Conservation (phyloP, 1,140 invertebrate species). For the Drosophila tristis region DNA sequence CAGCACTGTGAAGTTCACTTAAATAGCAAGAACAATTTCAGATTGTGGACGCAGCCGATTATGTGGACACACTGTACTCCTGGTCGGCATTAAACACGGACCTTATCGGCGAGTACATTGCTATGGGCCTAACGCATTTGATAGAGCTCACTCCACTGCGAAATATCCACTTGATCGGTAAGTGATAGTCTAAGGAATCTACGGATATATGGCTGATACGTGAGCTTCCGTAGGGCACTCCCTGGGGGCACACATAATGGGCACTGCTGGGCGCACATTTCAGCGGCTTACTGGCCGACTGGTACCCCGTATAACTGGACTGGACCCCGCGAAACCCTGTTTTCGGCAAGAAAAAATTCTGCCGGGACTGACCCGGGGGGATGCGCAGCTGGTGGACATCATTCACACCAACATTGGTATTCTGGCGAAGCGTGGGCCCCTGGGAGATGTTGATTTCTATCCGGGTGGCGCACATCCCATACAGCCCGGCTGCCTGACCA, state of each 20-base stretch:
- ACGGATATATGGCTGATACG: neutral
- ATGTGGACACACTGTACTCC: conserved; percentile 78
- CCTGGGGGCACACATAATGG: conserved; percentile 86
- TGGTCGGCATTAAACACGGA: conserved; percentile 82
- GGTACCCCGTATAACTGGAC: conserved; percentile 86
- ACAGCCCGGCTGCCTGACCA: conserved; percentile 85
- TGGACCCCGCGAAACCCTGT: conserved; percentile 90
- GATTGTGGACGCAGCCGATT: conserved; percentile 74
- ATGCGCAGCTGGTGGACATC: conserved; percentile 88
- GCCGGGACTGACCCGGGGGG: conserved; percentile 85
- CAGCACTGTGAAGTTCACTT: too few relatives aligned
- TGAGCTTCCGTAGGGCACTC: conserved; percentile 57
- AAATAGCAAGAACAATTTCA: conserved; percentile 1
- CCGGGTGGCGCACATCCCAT: conserved; percentile 84
- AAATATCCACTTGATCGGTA: conserved; percentile 79
- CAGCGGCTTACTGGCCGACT: conserved; percentile 65
- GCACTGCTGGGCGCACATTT: conserved; percentile 84
- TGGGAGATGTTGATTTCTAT: conserved; percentile 90
- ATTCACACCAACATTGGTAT: conserved; percentile 91
- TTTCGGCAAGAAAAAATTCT: conserved; percentile 85
- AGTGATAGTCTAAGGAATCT: neutral
- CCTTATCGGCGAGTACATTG: conserved; percentile 69
- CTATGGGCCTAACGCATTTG: conserved; percentile 60
- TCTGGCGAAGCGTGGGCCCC: conserved; percentile 85
- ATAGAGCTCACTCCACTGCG: conserved; percentile 56